Conservation (phyloP, 1,140 invertebrate species). For the Gryon sp. region DNA sequence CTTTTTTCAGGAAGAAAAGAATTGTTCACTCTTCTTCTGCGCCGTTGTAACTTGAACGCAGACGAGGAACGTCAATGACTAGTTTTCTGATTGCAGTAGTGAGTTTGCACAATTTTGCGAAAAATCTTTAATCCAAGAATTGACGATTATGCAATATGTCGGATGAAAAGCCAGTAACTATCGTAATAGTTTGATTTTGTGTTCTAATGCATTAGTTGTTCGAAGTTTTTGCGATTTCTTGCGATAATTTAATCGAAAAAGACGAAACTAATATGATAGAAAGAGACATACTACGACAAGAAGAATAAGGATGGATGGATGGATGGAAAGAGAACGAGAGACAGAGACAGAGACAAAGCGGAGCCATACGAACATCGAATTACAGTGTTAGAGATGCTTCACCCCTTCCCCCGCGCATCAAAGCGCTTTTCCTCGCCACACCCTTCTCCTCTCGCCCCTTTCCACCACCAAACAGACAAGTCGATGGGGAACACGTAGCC, state of each 20-base stretch:
- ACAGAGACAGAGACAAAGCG: conserved; percentile 10
- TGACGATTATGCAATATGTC: conserved; percentile 27
- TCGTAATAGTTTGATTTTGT: conserved; percentile 43
- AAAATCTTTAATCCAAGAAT: too few relatives aligned
- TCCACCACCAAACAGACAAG: conserved; percentile 29
- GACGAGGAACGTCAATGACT: not conserved
- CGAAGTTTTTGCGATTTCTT: conserved; percentile 32
- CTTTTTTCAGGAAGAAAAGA: too few relatives aligned
- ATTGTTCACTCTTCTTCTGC: not conserved
- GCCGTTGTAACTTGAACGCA: conserved; percentile 10
- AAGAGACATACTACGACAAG: not conserved
- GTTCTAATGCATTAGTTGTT: conserved; percentile 21
- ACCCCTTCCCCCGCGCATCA: not conserved
- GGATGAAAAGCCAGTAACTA: conserved; percentile 21
- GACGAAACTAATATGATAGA: conserved; percentile 9
- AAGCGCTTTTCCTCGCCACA: conserved; percentile 58
- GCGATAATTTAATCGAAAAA: conserved; percentile 52
- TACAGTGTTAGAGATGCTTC: conserved; percentile 41
- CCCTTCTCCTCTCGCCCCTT: conserved; percentile 36
- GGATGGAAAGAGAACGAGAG: not conserved
- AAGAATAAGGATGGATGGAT: not conserved
- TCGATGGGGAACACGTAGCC: conserved; percentile 57
- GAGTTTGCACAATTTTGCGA: too few relatives aligned
- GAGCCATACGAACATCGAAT: conserved; percentile 56
- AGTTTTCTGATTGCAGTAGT: conserved; percentile 2